Base-by-base conservation (phyloP, 1,140 invertebrate species). In the Nephila pilipes region DNA sequence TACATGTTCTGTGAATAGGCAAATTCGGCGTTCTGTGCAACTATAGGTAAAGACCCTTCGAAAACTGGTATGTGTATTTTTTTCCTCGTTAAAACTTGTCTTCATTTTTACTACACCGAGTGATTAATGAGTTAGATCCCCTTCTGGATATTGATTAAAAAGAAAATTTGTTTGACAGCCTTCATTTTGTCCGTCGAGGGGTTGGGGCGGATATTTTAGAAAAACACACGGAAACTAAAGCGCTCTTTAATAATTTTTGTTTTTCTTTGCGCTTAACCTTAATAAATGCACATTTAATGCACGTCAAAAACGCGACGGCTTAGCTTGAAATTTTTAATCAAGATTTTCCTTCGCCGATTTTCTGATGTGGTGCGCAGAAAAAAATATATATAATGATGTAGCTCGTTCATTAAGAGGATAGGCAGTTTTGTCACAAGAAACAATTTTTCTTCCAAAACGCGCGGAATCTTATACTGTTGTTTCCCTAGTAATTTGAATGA, bases 231-330 rank as follows among this genome's bases (percentile, higher is more conserved):
- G 10, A 55, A 85, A 85, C 80, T 65, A 85, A 85, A 92, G 60
- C 90, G 60, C 58, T 85, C 81, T 85, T 92, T 85, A 85, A 85
- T 85, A 85, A 85, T 65, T 92, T 89, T 89, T 92, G 90, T 92
- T 92, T 90, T 92, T 92, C 90, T 92, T 92, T 92, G n/a, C 46
- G 58, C 90, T 92, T 92, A 92, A 92, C 90, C 90, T 92, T 92
- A 92, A 92, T 92, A 92, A 92, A 92, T 92, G 90, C 79, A 36
- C 79, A 92, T 92, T 92, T 92, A 92, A 92, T 92, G 36, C 80
- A 55, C 90, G 90, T 92, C 90, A 92, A 92, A 92, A 92, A 92
- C 90, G 90, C 90, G 46, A 25, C 60, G 46, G 81, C 90, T 92
- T 92, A 92, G 36, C 22, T 57, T 92, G 80, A 92, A 54, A 92